These are phyloP conservation scores for Pilophorus perplexus DNA, from an alignment of 2,888 invertebrate species.

Conservation along the genomic window DNA sequence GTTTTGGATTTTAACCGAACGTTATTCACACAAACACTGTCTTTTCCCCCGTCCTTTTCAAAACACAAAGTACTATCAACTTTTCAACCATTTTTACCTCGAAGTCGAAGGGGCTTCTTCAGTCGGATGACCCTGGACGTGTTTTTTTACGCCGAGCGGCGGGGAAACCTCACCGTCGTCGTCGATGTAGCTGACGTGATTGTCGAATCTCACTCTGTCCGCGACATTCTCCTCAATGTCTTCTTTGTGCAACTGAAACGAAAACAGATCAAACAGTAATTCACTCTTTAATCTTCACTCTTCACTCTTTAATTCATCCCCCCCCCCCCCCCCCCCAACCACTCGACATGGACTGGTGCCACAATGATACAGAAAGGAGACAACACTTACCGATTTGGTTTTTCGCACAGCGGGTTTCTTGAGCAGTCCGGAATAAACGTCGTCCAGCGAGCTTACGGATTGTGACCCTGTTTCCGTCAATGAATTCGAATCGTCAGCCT, in stretches of 20 bases:
- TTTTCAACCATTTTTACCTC: too few species aligned
- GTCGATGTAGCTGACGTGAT: slow-evolving; percentile 61
- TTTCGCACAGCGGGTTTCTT: slow-evolving; percentile 30
- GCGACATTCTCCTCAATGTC: slow-evolving; percentile 60
- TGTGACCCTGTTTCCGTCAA: slow-evolving; percentile 34
- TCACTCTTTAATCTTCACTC: too few species aligned
- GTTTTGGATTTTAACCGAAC: too few species aligned
- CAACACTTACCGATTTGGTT: slow-evolving; percentile 26
- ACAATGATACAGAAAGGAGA: too few species aligned
- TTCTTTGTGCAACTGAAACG: slow-evolving; percentile 48
- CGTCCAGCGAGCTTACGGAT: slow-evolving; percentile 37
- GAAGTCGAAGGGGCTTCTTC: slow-evolving; percentile 25
- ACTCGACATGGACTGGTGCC: too few species aligned
- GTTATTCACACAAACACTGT: too few species aligned
- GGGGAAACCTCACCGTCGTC: slow-evolving; percentile 28
- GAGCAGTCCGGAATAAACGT: slow-evolving; percentile 27
- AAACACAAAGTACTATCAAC: too few species aligned
- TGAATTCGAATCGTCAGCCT: slow-evolving; percentile 30
- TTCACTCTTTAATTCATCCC: too few species aligned
- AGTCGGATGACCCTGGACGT: not conserved
- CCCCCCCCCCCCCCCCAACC: too few species aligned
- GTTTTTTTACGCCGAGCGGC: not conserved
- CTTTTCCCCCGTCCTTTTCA: too few species aligned
- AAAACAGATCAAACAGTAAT: not conserved
- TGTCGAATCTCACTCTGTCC: slow-evolving; percentile 64